phyloP scores from a whole-genome alignment of 2,888 invertebrate species.

The Dysmachus trigonus region DNA sequence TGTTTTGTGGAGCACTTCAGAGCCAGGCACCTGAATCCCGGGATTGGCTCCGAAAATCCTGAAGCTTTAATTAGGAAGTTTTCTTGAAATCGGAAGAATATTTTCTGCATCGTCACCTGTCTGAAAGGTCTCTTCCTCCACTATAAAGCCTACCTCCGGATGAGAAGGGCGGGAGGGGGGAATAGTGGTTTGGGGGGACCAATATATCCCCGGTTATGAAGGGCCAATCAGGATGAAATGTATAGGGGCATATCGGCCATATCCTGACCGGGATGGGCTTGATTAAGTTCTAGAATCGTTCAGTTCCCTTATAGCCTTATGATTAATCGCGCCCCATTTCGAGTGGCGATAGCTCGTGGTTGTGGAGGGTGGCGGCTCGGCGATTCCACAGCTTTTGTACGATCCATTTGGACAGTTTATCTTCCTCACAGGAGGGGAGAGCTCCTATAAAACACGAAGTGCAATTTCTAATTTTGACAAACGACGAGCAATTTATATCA shows the following conservation, averaged over 20 bases:
- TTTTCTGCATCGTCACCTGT: conserved; percentile 32
- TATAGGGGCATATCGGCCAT: neutral
- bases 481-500: conserved; percentile 48
- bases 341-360: neutral
- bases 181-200: neutral
- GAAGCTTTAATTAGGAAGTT: conserved; percentile 29
- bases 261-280: neutral
- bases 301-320: neutral
- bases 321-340: conserved; percentile 23
- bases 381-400: neutral
- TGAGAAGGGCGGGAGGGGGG: too few relatives aligned
- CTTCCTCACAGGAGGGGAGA: neutral
- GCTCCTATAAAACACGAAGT: conserved; percentile 41
- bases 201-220: neutral
- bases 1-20: neutral
- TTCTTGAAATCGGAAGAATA: conserved; percentile 26
- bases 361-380: too few relatives aligned
- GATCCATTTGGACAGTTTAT: conserved; percentile 33
- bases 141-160: neutral
- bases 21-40: neutral
- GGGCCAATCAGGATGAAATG: neutral
- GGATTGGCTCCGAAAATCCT: neutral
- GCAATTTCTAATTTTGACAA: conserved; percentile 50
- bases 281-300: conserved; percentile 10
- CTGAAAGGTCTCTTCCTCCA: neutral